Base-by-base conservation (phyloP, 1,140 invertebrate genomes). In the Pygmarrhopalites habei region DNA sequence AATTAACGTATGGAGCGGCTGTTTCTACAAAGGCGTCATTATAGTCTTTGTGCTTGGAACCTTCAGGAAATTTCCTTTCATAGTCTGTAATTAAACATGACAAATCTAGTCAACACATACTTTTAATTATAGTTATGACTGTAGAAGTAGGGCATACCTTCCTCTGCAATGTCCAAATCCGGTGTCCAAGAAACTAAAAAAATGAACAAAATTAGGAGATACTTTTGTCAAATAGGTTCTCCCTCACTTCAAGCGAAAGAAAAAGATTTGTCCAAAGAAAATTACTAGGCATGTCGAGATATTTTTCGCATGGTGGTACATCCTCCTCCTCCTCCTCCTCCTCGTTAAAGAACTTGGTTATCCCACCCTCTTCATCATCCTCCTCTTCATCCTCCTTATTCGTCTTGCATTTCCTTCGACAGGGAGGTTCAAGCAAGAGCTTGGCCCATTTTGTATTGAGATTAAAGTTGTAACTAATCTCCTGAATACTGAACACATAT, bases 231-330 rank as follows among this genome's bases (percentile, higher is more conserved):
- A n/a, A n/a, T n/a, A n/a, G n/a, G n/a, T n/a, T n/a, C n/a, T n/a
- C n/a, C n/a, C n/a, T n/a, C n/a, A n/a, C n/a, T n/a, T n/a, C n/a
- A n/a, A n/a, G n/a, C n/a, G n/a, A n/a, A n/a, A n/a, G n/a, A n/a
- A n/a, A n/a, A n/a, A n/a, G n/a, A n/a, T n/a, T n/a, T n/a, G n/a
- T n/a, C n/a, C n/a, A n/a, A n/a, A n/a, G n/a, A n/a, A n/a, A n/a
- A n/a, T n/a, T n/a, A n/a, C n/a, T n/a, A n/a, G 90, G 88, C 79
- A 90, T 85, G 67, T 90, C 87, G 23, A 92, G 75, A 75, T 87
- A 86, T 73, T 89, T 88, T 67, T 86, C 83, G 4, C 81, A 77
- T 72, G 12, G 79, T 75, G 1, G 77, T 73, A 7, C 62, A 64
- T 10, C 53, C 1, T 67, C 71, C 60, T 80, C 79, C 28, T 67